phyloP scores from a whole-genome alignment of 2,888 invertebrate genomes.

The Gymnoscelis rufifasciata region DNA sequence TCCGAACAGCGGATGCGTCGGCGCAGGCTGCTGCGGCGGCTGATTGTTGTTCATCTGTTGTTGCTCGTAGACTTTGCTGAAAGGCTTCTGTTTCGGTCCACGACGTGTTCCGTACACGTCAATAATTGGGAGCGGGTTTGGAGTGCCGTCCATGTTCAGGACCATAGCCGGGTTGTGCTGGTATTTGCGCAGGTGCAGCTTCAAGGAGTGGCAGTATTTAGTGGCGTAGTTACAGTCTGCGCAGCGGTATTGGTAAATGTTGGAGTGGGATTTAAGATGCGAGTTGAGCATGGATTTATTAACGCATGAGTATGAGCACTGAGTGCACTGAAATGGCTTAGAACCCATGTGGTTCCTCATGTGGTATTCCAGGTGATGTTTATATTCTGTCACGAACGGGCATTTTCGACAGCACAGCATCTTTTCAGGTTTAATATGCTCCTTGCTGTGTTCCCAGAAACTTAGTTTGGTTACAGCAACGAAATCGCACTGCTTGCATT shows the following conservation, averaged over 20 bases:
- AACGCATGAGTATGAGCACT: constrained; percentile 95
- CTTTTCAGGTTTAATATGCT: constrained; percentile 96
- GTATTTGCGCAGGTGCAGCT: constrained; percentile 95
- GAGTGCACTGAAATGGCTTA: constrained; percentile 96
- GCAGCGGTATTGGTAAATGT: constrained; percentile 95
- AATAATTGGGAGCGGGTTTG: constrained; percentile 91
- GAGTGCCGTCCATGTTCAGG: constrained; percentile 91
- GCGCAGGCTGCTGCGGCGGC: constrained; percentile 46
- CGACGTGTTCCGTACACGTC: constrained; percentile 94
- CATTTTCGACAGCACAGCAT: constrained; percentile 94
- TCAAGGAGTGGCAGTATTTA: constrained; percentile 98
- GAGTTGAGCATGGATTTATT: constrained; percentile 99
- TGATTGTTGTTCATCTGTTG: constrained; percentile 44
- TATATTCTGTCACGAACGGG: constrained; percentile 98
- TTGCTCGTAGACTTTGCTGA: constrained; percentile 62
- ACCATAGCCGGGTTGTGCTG: constrained; percentile 94
- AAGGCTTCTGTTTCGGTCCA: constrained; percentile 85
- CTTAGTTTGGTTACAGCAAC: constrained; percentile 92
- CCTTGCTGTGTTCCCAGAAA: constrained; percentile 94
- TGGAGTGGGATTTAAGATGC: constrained; percentile 97
- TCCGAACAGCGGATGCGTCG: constrained; percentile 63
- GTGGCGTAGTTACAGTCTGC: constrained; percentile 96
- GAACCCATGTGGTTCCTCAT: constrained; percentile 95
- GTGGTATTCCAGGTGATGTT: constrained; percentile 99
- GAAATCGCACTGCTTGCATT: constrained; percentile 95